Conservation (phyloP, 2,113 vertebrate genomes). For the Semnornis frantzii region DNA sequence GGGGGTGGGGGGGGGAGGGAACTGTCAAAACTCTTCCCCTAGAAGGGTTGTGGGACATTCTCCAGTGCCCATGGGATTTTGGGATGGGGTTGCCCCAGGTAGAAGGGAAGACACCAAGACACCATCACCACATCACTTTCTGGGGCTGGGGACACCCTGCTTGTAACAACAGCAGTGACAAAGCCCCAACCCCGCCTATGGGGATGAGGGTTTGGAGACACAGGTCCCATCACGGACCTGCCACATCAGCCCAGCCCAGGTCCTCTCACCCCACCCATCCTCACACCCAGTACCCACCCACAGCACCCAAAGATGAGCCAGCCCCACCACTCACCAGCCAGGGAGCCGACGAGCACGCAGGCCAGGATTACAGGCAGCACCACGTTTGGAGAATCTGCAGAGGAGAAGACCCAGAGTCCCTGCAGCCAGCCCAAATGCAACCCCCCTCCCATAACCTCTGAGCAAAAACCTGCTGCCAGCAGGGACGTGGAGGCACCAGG, state of each 20-base stretch:
- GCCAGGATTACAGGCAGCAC: background rate
- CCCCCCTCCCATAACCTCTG: background rate
- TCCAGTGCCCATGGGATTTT: background rate
- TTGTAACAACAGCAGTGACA: background rate
- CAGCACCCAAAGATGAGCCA: background rate
- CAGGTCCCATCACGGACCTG: background rate
- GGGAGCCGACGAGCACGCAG: accelerated
- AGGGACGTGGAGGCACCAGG: accelerated
- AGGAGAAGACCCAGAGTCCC: background rate
- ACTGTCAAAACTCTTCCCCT: background rate
- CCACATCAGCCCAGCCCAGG: background rate
- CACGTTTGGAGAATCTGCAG: background rate
- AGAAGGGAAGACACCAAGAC: too few relatives aligned
- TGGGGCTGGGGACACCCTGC: accelerated
- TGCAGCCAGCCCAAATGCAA: background rate
- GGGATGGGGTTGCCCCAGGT: background rate
- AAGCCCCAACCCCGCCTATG: background rate
- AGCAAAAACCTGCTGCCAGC: background rate
- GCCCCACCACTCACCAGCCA: background rate
- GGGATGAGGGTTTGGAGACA: background rate
- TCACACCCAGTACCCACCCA: accelerated
- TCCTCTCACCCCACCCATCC: background rate
- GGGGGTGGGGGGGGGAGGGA: too few relatives aligned
- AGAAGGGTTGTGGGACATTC: background rate
- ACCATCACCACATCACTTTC: background rate